Percentiles rank a stretch among this genome's conserved stretches.
Evolutionary conservation across 2,113 vertebrate species (phyloP).

Genomic region (Halcyon malimbica): DNA sequence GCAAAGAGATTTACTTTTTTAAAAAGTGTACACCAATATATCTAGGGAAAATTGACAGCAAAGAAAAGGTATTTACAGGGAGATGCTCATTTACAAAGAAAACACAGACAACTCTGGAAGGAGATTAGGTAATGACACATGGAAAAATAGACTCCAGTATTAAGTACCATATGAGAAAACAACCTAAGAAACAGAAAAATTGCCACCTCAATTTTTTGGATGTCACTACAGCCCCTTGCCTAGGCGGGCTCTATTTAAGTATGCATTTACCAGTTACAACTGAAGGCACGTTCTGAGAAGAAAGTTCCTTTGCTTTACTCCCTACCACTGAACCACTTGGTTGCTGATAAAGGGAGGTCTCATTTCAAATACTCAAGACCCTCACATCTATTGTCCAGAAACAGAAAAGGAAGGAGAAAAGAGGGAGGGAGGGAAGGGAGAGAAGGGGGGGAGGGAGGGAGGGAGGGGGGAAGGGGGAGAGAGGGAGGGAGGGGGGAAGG

Average conservation of each 20-base stretch:
- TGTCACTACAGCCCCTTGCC: neutral
- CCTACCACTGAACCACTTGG: neutral
- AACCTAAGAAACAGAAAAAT: neutral
- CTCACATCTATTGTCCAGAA: neutral
- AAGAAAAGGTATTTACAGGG: neutral
- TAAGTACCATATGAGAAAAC: neutral
- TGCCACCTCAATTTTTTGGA: neutral
- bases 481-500: too few species aligned
- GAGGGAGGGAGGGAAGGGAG: too few species aligned
- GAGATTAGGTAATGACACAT: neutral
- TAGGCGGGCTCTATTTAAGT: neutral
- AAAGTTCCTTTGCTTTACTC: neutral
- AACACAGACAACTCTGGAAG: neutral
- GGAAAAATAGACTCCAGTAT: neutral
- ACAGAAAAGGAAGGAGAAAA: neutral
- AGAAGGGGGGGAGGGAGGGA: too few species aligned
- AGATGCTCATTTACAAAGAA: neutral
- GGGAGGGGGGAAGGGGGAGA: too few species aligned
- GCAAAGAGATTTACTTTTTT: neutral
- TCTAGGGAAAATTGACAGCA: neutral
- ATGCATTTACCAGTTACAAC: neutral
- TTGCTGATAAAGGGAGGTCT: neutral
- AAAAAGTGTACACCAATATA: neutral
- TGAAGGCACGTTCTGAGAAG: neutral
- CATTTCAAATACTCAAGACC: neutral